Percentiles rank a stretch among this genome's conserved stretches.
Conservation (phyloP, 2,113 vertebrate species). For the Todiramphus saurophagus region DNA sequence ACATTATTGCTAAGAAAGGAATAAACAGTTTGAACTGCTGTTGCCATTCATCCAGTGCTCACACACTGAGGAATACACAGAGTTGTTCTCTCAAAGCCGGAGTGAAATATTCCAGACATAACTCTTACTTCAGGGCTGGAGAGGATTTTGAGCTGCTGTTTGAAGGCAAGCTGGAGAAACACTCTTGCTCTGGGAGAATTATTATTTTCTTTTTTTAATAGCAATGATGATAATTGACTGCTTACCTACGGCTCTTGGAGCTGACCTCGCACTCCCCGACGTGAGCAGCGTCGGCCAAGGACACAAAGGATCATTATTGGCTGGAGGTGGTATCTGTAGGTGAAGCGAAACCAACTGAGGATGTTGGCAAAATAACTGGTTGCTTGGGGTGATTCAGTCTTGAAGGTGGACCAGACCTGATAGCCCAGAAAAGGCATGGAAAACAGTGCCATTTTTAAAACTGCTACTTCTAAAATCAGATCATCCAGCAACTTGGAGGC, state of each 20-base stretch:
- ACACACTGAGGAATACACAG: conserved; percentile 40
- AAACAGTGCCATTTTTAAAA: neutral
- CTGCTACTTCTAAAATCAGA: neutral
- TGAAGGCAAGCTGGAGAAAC: conserved; percentile 36
- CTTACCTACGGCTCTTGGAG: neutral
- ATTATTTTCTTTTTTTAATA: neutral
- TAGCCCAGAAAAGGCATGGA: fast-evolving
- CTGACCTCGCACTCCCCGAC: fast-evolving
- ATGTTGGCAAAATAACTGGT: neutral
- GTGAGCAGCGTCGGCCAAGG: fast-evolving
- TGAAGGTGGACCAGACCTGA: neutral
- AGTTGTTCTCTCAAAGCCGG: conserved; percentile 51
- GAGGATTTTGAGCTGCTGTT: conserved; percentile 8
- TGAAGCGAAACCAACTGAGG: neutral
- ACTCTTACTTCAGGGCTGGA: neutral
- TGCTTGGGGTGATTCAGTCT: neutral
- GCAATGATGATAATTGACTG: neutral
- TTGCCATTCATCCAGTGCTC: conserved; percentile 55
- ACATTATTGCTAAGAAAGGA: conserved; percentile 81
- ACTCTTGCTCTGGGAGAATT: neutral
- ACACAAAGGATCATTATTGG: neutral
- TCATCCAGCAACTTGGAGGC: neutral
- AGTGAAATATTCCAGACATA: conserved; percentile 62
- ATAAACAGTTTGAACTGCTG: conserved; percentile 72
- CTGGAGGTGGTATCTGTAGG: neutral